A percentile compares a stretch with the other conserved stretches of the same genome.
Conservation (phyloP, 2,797 vertebrate species). For the Dryobates pubescens region DNA sequence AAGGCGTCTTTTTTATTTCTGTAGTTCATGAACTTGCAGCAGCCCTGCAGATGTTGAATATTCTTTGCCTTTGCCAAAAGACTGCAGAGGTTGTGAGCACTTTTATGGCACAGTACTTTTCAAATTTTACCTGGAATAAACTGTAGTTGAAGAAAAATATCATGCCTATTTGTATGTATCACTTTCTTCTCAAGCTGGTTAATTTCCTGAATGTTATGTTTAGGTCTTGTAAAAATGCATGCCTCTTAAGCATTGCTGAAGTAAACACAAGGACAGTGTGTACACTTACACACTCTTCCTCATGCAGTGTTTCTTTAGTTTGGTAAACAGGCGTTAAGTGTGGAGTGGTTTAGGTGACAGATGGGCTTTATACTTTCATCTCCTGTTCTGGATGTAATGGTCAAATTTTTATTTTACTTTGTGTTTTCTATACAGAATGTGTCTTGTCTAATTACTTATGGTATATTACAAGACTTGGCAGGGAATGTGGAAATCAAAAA, state of each 20-base stretch:
- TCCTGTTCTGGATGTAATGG: not conserved
- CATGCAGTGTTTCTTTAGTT: not conserved
- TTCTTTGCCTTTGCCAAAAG: constrained; percentile 31
- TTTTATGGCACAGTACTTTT: not conserved
- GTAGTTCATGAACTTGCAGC: constrained; percentile 48
- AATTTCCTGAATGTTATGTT: not conserved
- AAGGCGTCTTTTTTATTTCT: constrained; percentile 39
- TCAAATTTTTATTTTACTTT: not conserved
- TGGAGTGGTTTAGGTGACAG: not conserved
- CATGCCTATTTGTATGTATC: not conserved
- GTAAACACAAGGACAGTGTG: not conserved
- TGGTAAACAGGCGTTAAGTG: not conserved
- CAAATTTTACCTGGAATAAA: not conserved
- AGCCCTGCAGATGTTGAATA: constrained; percentile 29
- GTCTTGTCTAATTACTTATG: not conserved
- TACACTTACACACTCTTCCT: not conserved
- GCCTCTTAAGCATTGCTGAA: not conserved
- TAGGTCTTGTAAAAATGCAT: not conserved
- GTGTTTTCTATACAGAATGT: not conserved
- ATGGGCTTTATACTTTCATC: not conserved
- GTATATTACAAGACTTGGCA: accelerated
- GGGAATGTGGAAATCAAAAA: not conserved
- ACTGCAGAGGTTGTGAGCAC: not conserved
- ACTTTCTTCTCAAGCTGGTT: not conserved
- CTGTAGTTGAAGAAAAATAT: not conserved